These are phyloP conservation scores for Aphidius ervi DNA, from an alignment of 1,140 invertebrate species.

Conservation along the genomic window DNA sequence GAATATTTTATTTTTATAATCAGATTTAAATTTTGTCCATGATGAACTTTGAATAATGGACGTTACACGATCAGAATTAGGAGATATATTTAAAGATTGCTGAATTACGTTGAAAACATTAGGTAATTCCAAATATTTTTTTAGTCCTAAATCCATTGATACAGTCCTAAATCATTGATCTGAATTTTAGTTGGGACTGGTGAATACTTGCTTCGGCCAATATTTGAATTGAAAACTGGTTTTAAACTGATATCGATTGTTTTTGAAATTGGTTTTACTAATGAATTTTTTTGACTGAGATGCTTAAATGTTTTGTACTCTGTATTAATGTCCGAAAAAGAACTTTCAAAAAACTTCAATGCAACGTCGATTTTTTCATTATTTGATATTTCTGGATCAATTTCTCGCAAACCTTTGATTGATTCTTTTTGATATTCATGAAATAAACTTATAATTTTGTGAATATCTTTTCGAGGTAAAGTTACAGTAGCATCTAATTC, in stretches of 20 bases:
- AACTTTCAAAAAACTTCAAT: neutral
- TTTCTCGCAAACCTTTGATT: neutral
- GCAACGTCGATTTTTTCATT: neutral
- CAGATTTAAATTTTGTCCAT: neutral
- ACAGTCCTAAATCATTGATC: neutral
- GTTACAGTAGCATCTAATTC: neutral
- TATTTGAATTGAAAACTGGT: too few relatives aligned
- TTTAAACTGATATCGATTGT: neutral
- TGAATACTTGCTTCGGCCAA: too few relatives aligned
- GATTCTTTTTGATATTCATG: neutral
- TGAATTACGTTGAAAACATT: constrained; percentile 1
- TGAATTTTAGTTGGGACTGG: too few relatives aligned
- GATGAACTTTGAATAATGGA: neutral
- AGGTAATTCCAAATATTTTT: constrained; percentile 14
- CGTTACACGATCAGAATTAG: neutral
- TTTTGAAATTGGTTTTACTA: neutral
- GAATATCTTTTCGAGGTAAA: neutral
- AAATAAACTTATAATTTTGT: neutral
- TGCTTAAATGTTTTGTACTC: neutral
- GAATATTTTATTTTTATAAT: neutral
- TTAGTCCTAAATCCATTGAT: neutral
- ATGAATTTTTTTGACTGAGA: neutral
- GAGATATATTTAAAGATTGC: neutral
- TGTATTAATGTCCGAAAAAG: neutral
- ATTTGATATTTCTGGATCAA: neutral